phyloP scores from a whole-genome alignment of 2,113 vertebrate species.

The Heterotilapia buettikoferi region DNA sequence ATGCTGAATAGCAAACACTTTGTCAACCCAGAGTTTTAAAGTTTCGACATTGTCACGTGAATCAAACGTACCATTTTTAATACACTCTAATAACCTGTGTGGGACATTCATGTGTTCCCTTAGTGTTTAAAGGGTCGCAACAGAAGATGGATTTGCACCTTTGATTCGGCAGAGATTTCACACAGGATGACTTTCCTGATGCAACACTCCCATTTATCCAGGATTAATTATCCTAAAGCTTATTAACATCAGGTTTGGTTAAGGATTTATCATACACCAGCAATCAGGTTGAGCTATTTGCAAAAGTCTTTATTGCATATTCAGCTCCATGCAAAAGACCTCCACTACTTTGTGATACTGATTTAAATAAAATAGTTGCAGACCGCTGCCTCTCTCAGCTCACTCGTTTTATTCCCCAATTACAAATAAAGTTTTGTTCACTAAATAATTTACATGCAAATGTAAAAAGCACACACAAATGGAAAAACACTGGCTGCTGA shows the following conservation, averaged over 20 bases:
- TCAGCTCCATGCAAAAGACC: background rate
- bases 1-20: background rate
- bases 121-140: background rate
- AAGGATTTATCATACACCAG: background rate
- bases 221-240: background rate
- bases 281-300: background rate
- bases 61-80: background rate
- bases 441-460: background rate
- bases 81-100: background rate
- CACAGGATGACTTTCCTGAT: background rate
- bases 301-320: background rate
- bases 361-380: background rate
- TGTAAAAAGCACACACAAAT: background rate
- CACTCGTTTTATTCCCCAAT: background rate
- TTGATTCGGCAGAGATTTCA: background rate
- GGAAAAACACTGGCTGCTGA: background rate
- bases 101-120: background rate
- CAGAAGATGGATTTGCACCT: background rate
- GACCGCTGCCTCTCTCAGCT: background rate
- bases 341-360: background rate
- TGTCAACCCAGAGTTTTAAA: background rate
- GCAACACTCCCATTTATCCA: background rate
- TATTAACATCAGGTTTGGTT: background rate
- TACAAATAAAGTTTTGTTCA: background rate
- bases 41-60: background rate